Evolutionary conservation across 2,113 vertebrate genomes (phyloP), one percentile per base, ranked within the genome.

Genomic region (Carassius gibelio): DNA sequence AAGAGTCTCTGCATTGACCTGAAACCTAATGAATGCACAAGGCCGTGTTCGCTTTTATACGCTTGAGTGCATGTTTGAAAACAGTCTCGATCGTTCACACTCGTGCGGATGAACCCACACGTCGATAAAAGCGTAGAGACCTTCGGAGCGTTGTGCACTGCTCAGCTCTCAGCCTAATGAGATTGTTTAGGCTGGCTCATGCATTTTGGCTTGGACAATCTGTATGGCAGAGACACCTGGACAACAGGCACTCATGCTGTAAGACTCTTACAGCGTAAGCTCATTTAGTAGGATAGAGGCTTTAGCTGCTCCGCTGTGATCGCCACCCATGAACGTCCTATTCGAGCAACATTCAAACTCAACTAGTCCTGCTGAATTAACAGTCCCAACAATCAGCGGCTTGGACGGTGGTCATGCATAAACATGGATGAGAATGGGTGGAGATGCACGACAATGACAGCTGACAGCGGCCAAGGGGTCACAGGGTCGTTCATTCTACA

Each of bases 231-330:
- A 90, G 87, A 87, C 87, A 91, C 89, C 89, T 87, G 91, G 89
- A 59, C 69, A 76, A 84, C 88, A 85, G 79, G 75, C 87, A 85
- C 64, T 89, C 74, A 82, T 83, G 57, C 84, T 89, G 72, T 93
- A 93, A 94, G 92, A 85, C 89, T 93, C 92, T 94, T 94, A 94
- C 50, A 75, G 82, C 62, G 79, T 93, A 95, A 95, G 94, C 93
- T 89, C 8, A 82, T 87, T 78, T 94, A 94, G 94, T 90, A 87
- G 92, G 90, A 93, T 93, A 84, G 45, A 88, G 80, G 81, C 85
- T 88, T 93, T 85, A 90, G 86, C 83, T 62, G 61, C 84, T 75
- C 61, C 57, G 36, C 86, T 75, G 88, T 89, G 92, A 90, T 86
- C 71, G 88, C 87, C 86, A 75, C 84, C 81, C 85, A 90, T 88